Evolutionary conservation across 2,797 vertebrate species (phyloP).

Genomic region (Sarcoramphus papa): DNA sequence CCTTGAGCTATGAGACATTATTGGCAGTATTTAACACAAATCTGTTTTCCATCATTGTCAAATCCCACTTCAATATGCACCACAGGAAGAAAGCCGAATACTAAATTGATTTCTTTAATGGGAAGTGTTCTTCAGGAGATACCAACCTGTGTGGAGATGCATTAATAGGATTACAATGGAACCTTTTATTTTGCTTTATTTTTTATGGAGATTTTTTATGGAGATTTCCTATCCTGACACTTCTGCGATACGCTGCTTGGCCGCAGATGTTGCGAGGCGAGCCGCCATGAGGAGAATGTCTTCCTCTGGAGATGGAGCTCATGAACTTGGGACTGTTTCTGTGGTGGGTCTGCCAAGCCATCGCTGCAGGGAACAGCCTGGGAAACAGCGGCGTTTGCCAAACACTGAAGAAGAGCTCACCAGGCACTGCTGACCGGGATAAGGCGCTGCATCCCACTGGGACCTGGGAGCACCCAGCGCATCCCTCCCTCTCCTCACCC

Average conservation of each 20-base stretch:
- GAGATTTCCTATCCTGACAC: not conserved
- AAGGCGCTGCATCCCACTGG: not conserved
- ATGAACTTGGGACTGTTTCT: not conserved
- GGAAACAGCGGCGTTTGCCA: rapidly evolving
- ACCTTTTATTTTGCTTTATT: slow-evolving; percentile 40
- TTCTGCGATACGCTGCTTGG: not conserved
- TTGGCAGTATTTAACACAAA: slow-evolving; percentile 77
- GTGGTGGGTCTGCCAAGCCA: not conserved
- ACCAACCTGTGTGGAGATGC: slow-evolving; percentile 47
- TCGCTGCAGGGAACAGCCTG: not conserved
- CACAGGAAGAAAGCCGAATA: slow-evolving; percentile 76
- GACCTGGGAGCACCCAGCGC: not conserved
- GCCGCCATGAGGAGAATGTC: rapidly evolving
- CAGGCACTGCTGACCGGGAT: rapidly evolving
- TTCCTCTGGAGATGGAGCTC: not conserved
- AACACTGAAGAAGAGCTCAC: not conserved
- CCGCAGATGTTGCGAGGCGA: not conserved
- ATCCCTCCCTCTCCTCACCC: not conserved
- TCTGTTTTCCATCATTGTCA: slow-evolving; percentile 85
- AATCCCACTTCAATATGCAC: slow-evolving; percentile 79
- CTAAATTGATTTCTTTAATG: slow-evolving; percentile 87
- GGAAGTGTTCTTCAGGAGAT: slow-evolving; percentile 73
- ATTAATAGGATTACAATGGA: slow-evolving; percentile 55
- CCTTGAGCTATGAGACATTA: slow-evolving; percentile 79
- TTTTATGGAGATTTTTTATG: not conserved